phyloP scores from a whole-genome alignment of 2,113 vertebrate species.

The Heteronetta atricapilla region DNA sequence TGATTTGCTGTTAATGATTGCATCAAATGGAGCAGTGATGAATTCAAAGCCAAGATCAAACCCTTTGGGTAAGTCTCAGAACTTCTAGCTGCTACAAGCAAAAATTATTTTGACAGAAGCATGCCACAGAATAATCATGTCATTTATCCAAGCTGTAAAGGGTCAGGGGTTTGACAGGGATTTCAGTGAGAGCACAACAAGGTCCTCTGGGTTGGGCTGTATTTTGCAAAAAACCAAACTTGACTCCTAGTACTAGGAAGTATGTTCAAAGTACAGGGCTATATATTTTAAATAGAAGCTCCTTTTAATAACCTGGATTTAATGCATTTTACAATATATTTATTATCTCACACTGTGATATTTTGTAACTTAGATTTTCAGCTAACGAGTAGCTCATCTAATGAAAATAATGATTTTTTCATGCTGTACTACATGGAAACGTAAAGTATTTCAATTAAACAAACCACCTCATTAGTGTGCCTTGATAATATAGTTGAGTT shows the following conservation, averaged over 20 bases:
- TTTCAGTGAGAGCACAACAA: background rate
- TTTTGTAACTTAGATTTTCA: constrained; percentile 71
- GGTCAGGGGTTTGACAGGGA: background rate
- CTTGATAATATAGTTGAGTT: constrained; percentile 69
- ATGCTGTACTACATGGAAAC: constrained; percentile 74
- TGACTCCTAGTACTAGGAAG: background rate
- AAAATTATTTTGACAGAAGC: background rate
- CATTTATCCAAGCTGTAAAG: background rate
- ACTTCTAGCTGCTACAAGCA: background rate
- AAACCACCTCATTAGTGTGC: constrained; percentile 76
- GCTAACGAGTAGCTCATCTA: constrained; percentile 73
- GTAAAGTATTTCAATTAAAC: constrained; percentile 78
- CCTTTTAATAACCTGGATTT: constrained; percentile 53
- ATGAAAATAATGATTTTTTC: constrained; percentile 79
- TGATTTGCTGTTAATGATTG: background rate
- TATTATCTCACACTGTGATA: constrained; percentile 69
- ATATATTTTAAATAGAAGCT: constrained; percentile 58
- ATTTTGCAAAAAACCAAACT: constrained; percentile 37
- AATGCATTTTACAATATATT: constrained; percentile 69
- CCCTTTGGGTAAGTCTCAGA: background rate
- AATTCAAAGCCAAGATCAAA: background rate
- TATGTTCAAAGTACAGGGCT: background rate
- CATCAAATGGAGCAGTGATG: background rate
- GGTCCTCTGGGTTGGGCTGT: background rate
- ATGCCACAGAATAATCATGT: background rate